Percentiles rank a stretch among this genome's conserved stretches.
Evolutionary conservation across 1,140 invertebrate species (phyloP).

Genomic region (Drosophila nasuta): DNA sequence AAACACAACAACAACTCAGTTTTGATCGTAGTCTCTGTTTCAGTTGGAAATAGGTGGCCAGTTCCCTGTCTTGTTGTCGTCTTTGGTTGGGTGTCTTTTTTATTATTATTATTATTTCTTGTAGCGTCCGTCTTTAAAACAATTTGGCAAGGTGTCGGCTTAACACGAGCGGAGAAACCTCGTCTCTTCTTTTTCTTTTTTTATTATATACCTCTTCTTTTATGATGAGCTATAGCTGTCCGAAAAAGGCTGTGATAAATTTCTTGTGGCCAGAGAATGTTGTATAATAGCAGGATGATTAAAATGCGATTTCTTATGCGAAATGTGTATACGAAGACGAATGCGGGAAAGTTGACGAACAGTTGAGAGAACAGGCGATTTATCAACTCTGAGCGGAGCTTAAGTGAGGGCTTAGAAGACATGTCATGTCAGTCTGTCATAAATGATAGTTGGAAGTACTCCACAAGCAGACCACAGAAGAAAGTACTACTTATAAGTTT

Average conservation of each 20-base stretch:
- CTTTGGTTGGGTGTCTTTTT: constrained; percentile 4
- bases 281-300: constrained; percentile 40
- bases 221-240: constrained; percentile 49
- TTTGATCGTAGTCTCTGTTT: neutral
- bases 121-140: constrained; percentile 39
- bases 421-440: constrained; percentile 14
- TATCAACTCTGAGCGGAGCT: constrained; percentile 25
- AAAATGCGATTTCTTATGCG: constrained; percentile 45
- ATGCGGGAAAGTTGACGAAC: constrained; percentile 42
- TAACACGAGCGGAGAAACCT: constrained; percentile 62
- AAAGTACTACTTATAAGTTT: neutral
- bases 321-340: constrained; percentile 33
- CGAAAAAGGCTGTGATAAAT: constrained; percentile 49
- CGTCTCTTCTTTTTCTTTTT: constrained; percentile 30
- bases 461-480: neutral
- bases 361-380: constrained; percentile 30
- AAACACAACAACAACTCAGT: neutral
- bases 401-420: constrained; percentile 18
- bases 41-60: constrained; percentile 20
- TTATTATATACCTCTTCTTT: constrained; percentile 14
- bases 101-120: neutral
- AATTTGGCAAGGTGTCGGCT: constrained; percentile 79
- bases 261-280: constrained; percentile 42
- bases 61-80: constrained; percentile 1
- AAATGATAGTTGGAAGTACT: constrained; percentile 10